These are phyloP conservation scores for Neogale vison DNA, from an alignment of 2,113 vertebrate genomes.

Conservation along the genomic window DNA sequence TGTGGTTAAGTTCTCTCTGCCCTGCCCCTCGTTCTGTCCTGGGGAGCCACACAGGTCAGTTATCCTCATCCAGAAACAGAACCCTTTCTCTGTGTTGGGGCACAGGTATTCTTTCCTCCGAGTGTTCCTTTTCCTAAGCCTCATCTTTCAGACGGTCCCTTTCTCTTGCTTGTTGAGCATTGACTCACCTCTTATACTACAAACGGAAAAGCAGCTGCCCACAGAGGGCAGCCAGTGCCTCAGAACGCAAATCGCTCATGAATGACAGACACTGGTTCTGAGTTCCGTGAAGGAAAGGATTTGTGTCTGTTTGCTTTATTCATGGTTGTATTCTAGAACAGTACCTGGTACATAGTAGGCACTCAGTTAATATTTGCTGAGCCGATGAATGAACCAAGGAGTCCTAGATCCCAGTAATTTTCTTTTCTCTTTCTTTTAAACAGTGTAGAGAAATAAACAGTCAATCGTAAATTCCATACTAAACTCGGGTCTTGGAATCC, in stretches of 20 bases:
- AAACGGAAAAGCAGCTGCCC: background rate
- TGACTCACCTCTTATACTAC: background rate
- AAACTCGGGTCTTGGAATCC: background rate
- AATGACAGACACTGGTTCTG: background rate
- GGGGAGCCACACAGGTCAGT: background rate
- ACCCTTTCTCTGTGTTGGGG: background rate
- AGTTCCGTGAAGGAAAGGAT: background rate
- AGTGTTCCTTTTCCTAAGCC: background rate
- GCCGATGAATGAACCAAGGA: background rate
- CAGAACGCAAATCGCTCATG: background rate
- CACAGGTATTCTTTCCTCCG: background rate
- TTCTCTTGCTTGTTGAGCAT: background rate
- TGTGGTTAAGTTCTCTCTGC: background rate
- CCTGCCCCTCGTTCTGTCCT: background rate
- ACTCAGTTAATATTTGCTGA: background rate
- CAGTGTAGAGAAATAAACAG: background rate
- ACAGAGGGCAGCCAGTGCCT: background rate
- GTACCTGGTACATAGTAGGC: background rate
- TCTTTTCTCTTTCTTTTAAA: background rate
- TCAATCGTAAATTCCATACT: background rate
- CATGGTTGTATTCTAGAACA: background rate
- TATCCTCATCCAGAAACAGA: background rate
- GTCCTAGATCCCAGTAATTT: background rate
- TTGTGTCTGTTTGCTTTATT: background rate
- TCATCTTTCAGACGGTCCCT: background rate